Conservation (phyloP, 2,888 invertebrate genomes). For the Oithona nana region DNA sequence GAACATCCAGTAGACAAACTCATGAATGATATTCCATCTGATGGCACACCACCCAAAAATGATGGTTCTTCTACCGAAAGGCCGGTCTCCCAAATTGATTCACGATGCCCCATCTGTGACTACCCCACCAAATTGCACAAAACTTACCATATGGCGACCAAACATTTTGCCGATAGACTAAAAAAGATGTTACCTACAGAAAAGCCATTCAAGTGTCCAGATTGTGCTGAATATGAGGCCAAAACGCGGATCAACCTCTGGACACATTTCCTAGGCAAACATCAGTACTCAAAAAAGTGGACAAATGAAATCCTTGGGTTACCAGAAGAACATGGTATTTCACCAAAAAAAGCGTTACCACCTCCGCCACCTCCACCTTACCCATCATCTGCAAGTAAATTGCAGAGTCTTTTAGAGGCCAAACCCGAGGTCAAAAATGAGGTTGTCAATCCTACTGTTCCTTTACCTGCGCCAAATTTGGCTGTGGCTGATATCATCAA, state of each 20-base stretch:
- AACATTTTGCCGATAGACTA: slow-evolving; percentile 11
- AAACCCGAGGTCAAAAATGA: neutral
- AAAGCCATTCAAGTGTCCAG: slow-evolving; percentile 8
- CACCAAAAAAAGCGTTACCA: too few species aligned
- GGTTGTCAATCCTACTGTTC: neutral
- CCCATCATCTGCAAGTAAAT: neutral
- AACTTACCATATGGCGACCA: slow-evolving; percentile 11
- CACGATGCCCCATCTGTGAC: neutral
- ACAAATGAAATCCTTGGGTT: neutral
- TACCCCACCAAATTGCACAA: neutral
- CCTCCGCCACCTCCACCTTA: neutral
- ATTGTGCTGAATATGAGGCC: slow-evolving; percentile 11
- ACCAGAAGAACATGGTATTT: neutral
- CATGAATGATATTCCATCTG: neutral
- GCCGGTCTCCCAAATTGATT: neutral
- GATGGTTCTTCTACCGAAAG: neutral
- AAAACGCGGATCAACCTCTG: slow-evolving; percentile 9
- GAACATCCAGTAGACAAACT: neutral
- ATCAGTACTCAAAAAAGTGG: slow-evolving; percentile 10
- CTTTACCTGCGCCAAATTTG: neutral
- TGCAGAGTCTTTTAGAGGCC: neutral
- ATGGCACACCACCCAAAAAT: too few species aligned
- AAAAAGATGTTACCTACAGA: neutral
- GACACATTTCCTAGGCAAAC: slow-evolving; percentile 11
- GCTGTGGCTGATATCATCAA: neutral